These are phyloP conservation scores for Pachycephus smyrnensis DNA, from an alignment of 2,888 invertebrate species.

Conservation along the genomic window DNA sequence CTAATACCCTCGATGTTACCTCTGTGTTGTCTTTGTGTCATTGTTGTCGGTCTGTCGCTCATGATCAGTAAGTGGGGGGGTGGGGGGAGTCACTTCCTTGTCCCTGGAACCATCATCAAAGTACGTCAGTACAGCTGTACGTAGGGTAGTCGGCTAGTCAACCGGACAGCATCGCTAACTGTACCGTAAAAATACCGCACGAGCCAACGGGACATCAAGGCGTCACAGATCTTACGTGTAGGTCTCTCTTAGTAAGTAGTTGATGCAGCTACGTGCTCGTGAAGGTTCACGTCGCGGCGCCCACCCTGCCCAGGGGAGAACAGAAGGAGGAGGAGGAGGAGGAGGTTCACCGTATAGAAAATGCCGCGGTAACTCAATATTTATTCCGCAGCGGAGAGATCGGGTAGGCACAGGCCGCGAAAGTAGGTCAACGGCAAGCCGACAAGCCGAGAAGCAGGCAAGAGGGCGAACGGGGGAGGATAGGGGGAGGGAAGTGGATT, in stretches of 20 bases:
- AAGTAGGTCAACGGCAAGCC: slow-evolving; percentile 61
- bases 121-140: too few species aligned
- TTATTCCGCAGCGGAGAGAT: slow-evolving; percentile 22
- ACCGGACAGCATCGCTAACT: slow-evolving; percentile 8
- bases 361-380: slow-evolving; percentile 19
- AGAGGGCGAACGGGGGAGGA: too few species aligned
- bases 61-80: too few species aligned
- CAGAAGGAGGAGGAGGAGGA: slow-evolving; percentile 1
- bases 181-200: slow-evolving; percentile 14
- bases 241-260: slow-evolving; percentile 3
- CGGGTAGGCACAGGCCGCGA: slow-evolving; percentile 37
- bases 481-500: too few species aligned
- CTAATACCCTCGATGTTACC: slow-evolving; percentile 23
- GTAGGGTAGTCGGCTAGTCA: too few species aligned
- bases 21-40: background rate
- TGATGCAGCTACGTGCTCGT: background rate
- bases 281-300: background rate
- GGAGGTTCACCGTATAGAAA: background rate
- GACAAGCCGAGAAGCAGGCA: slow-evolving; percentile 28
- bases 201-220: slow-evolving; percentile 5
- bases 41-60: slow-evolving; percentile 1
- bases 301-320: background rate
- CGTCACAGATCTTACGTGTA: slow-evolving; percentile 5
- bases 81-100: too few species aligned
- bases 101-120: too few species aligned